Evolutionary conservation across 2,888 invertebrate genomes (phyloP), one percentile per base, ranked within the genome.

Genomic region (Phymatocera aterrima): DNA sequence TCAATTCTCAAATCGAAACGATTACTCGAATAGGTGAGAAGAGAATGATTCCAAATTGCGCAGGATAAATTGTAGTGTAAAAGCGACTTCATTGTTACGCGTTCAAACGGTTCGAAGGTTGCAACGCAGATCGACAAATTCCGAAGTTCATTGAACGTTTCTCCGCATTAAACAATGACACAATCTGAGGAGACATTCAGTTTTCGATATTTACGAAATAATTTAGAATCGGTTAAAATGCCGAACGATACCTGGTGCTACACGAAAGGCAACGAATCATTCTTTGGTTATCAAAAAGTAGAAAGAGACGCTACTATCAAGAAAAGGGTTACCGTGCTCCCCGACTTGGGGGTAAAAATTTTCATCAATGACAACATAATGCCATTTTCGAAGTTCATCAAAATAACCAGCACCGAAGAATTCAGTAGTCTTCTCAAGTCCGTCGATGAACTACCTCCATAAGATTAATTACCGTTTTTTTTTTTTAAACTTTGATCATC

Each of bases 271-370:
- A 60, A 78, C 72, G 61, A 72, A 61, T 21, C 24, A 10, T 57
- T 72, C 43, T 46, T 78, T 60, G 72, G 78, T 18, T 18, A 72
- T 18, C 78, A 72, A 43, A 72, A 28, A 34, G 31, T 72, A 15
- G 72, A 78, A 60, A 57, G 72, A 6, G 46, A 78, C 51, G 28
- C 57, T 24, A 60, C 43, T 3, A 18, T 78, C 40, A 78, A 61
- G 43, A 78, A 68, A 72, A 72, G 61, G 72, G 72, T 78, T 72
- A 72, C 78, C 40, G 46, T 72, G n/a, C 65, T 54, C 43, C 21
- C 78, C 18, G 54, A 37, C 72, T 48, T 61, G 34, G 40, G 34
- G 18, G 34, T 78, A 60, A 31, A 74, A 15, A 61, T 78, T 46
- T 78, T 57, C 46, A 60, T 78, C 24, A 72, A 31, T 8, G 37